These are phyloP conservation scores for Oreochromis tanganicae DNA, from an alignment of 2,113 vertebrate species.

Conservation along the genomic window DNA sequence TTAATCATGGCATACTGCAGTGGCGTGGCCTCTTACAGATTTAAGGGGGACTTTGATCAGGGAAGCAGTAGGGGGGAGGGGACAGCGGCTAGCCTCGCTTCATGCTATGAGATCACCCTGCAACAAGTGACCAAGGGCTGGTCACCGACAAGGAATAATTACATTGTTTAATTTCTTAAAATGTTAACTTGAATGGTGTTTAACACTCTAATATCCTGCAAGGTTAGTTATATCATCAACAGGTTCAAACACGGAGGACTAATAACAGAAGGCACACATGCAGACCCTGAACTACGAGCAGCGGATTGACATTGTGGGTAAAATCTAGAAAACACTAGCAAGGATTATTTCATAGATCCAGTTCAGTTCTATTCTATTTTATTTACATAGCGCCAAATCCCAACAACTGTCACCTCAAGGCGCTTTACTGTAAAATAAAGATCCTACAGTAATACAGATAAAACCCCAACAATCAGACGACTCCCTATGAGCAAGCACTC, in stretches of 20 bases:
- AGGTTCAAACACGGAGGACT: background rate
- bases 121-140: constrained; percentile 12
- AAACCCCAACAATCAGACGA: background rate
- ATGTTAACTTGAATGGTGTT: background rate
- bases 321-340: background rate
- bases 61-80: constrained; percentile 2
- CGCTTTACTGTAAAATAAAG: background rate
- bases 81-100: constrained; percentile 6
- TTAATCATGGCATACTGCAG: constrained; percentile 22
- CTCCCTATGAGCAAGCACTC: background rate
- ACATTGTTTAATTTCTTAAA: background rate
- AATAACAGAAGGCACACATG: background rate
- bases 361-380: background rate
- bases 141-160: constrained; percentile 27
- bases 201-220: background rate
- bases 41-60: constrained; percentile 21
- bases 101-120: constrained; percentile 36
- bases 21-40: constrained; percentile 4
- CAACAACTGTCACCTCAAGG: background rate
- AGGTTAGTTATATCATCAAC: background rate
- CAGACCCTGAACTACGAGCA: background rate
- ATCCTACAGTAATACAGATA: background rate
- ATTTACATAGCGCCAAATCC: background rate
- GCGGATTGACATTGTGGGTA: background rate
- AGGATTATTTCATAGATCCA: background rate